phyloP scores from a whole-genome alignment of 2,113 vertebrate genomes.

The Siniperca knerii region DNA sequence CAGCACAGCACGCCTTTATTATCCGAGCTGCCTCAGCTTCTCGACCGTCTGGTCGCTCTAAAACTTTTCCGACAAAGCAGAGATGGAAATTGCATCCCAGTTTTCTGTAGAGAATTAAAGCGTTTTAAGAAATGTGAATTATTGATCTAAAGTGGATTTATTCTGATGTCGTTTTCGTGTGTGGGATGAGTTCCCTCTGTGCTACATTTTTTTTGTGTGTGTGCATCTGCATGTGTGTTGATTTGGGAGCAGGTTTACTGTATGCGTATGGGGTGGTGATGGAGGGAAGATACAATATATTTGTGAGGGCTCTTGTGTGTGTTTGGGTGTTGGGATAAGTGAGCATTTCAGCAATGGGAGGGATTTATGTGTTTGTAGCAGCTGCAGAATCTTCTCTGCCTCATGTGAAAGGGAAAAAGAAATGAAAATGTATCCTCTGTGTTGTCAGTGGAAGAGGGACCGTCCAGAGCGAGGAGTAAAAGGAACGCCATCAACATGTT shows the following conservation, averaged over 20 bases:
- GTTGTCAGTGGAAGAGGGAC: slow-evolving; percentile 29
- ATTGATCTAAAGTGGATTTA: slow-evolving; percentile 83
- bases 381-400: slow-evolving; percentile 37
- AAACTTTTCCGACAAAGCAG: slow-evolving; percentile 75
- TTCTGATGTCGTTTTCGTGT: slow-evolving; percentile 56
- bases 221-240: slow-evolving; percentile 4
- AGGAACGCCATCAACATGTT: slow-evolving; percentile 66
- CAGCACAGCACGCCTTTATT: slow-evolving; percentile 51
- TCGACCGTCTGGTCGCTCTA: slow-evolving; percentile 53
- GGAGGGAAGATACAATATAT: not conserved
- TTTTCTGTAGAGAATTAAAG: slow-evolving; percentile 80
- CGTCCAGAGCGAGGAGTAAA: slow-evolving; percentile 35
- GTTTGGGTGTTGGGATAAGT: slow-evolving; percentile 23
- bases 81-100: slow-evolving; percentile 72
- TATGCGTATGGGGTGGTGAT: slow-evolving; percentile 8
- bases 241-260: slow-evolving; percentile 10
- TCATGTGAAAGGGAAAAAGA: slow-evolving; percentile 23
- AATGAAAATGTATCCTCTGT: slow-evolving; percentile 49
- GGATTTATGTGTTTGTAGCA: slow-evolving; percentile 34
- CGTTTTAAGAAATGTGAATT: slow-evolving; percentile 83
- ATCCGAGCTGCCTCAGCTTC: slow-evolving; percentile 61
- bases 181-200: slow-evolving; percentile 43
- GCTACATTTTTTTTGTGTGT: slow-evolving; percentile 9
- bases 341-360: not conserved
- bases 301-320: not conserved